A percentile compares a stretch with the other conserved stretches of the same genome.
These are phyloP conservation scores for Xyrauchen texanus DNA, from an alignment of 2,113 vertebrate species.

Conservation along the genomic window DNA sequence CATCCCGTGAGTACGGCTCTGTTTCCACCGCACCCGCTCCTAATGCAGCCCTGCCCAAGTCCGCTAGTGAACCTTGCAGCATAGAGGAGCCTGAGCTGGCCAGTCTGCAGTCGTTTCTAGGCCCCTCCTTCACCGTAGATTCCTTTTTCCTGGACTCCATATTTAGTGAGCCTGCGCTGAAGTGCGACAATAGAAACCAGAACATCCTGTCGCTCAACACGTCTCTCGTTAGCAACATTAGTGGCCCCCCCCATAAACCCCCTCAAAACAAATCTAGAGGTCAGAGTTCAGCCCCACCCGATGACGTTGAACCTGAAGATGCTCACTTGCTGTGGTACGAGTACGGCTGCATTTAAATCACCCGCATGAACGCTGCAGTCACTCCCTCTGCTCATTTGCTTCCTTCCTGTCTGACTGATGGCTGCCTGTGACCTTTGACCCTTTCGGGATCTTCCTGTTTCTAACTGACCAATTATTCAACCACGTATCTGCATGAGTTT, in stretches of 20 bases:
- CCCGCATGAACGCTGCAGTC: constrained; percentile 43
- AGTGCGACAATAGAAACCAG: constrained; percentile 69
- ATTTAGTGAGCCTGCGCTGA: constrained; percentile 64
- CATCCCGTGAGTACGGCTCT: constrained; percentile 93
- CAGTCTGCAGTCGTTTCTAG: constrained; percentile 74
- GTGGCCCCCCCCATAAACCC: constrained; percentile 76
- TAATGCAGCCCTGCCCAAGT: constrained; percentile 66
- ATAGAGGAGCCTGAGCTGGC: constrained; percentile 74
- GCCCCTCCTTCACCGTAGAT: constrained; percentile 76
- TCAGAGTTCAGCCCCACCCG: constrained; percentile 54
- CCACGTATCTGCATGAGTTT: constrained; percentile 44
- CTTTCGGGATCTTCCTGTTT: not conserved
- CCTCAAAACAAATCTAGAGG: constrained; percentile 55
- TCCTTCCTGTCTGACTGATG: not conserved
- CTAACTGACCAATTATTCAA: not conserved
- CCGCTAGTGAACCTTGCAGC: constrained; percentile 72
- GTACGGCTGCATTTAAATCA: constrained; percentile 88
- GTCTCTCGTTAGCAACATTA: constrained; percentile 92
- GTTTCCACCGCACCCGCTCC: constrained; percentile 61
- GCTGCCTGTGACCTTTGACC: not conserved
- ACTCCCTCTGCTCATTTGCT: constrained; percentile 22
- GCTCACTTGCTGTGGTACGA: constrained; percentile 94
- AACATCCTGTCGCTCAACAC: constrained; percentile 92
- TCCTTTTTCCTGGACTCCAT: constrained; percentile 75
- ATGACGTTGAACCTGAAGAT: constrained; percentile 81